phyloP scores from a whole-genome alignment of 2,797 vertebrate species.

The Halcyon chelicuti region DNA sequence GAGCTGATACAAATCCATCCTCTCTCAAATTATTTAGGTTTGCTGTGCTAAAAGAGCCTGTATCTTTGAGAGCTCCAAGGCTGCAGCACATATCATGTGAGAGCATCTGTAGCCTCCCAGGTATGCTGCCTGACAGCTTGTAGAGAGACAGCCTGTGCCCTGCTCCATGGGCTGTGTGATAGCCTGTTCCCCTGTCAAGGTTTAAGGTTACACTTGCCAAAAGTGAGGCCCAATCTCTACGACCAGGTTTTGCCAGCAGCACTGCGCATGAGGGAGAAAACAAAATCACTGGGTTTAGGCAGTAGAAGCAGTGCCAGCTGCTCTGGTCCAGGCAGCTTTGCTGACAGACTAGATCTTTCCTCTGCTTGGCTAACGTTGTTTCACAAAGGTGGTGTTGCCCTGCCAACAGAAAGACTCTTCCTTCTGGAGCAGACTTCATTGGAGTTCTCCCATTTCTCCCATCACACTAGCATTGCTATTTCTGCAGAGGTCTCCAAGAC shows the following conservation, averaged over 20 bases:
- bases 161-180: background rate
- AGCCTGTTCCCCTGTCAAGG: background rate
- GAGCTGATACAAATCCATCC: background rate
- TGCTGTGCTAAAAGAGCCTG: background rate
- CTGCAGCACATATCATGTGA: background rate
- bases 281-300: background rate
- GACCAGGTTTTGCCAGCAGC: background rate
- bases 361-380: background rate
- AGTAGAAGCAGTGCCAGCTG: background rate
- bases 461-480: background rate
- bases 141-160: background rate
- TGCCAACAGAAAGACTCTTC: background rate
- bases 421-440: background rate
- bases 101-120: background rate
- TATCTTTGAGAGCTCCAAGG: background rate
- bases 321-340: background rate
- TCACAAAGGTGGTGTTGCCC: background rate
- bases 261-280: background rate
- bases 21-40: background rate
- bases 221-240: background rate
- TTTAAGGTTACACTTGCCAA: background rate
- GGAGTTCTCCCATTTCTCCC: background rate
- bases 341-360: background rate
- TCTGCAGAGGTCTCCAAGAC: background rate
- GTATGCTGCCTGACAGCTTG: background rate